Conservation (phyloP, 2,888 invertebrate species). For the Agriopis marginaria region DNA sequence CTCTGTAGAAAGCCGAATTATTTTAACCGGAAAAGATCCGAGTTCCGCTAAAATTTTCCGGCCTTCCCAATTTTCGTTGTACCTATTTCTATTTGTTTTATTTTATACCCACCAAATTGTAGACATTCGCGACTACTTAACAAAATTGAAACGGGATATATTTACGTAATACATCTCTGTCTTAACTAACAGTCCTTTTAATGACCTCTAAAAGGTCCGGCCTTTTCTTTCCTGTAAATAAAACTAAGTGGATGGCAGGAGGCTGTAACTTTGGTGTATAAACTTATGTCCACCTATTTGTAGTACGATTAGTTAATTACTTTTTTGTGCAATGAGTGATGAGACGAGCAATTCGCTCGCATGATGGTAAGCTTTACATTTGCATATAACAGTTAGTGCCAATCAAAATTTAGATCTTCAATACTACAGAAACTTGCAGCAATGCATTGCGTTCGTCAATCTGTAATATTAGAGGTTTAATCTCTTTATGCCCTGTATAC, state of each 20-base stretch:
- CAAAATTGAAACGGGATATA: conserved; percentile 72
- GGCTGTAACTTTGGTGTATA: conserved; percentile 23
- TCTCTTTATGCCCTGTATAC: no score
- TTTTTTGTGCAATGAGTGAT: neutral
- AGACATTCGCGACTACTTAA: conserved; percentile 77
- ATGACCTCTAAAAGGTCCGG: conserved; percentile 45
- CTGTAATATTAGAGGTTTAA: no score
- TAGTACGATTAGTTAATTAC: conserved; percentile 26
- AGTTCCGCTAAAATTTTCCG: neutral
- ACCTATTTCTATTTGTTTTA: conserved; percentile 22
- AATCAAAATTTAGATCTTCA: no score
- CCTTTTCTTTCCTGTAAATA: conserved; percentile 38
- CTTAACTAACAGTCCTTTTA: conserved; percentile 55
- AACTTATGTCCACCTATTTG: conserved; percentile 16
- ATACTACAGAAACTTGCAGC: no score
- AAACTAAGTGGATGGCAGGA: conserved; percentile 38
- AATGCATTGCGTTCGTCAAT: no score
- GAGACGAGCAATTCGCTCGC: no score
- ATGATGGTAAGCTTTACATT: neutral
- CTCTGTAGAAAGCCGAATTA: neutral
- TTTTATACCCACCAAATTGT: conserved; percentile 64
- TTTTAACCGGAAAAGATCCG: conserved; percentile 5
- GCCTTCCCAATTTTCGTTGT: neutral
- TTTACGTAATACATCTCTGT: conserved; percentile 61
- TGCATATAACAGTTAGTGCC: no score